Conservation (phyloP, 1,140 invertebrate genomes). For the Laupala kohalensis region DNA sequence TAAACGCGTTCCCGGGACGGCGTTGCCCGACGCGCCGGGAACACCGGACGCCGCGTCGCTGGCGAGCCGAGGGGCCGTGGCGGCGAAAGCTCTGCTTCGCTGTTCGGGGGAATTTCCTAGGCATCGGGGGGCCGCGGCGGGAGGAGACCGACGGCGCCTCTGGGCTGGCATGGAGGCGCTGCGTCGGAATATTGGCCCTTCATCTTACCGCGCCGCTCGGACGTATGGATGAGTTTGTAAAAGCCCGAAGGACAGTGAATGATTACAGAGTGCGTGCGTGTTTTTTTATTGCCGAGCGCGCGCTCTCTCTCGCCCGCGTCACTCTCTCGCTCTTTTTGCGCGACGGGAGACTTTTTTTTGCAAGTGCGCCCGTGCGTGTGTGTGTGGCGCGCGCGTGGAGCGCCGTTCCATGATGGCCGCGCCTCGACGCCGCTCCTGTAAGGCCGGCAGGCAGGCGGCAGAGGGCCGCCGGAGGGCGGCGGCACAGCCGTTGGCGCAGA, state of each 20-base stretch:
- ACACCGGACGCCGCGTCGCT: too few species aligned
- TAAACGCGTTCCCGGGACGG: background rate
- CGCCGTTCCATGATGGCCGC: conserved; percentile 3
- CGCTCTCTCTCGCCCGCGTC: background rate
- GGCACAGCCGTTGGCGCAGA: background rate
- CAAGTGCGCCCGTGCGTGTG: too few species aligned
- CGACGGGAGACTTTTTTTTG: background rate
- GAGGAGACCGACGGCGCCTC: too few species aligned
- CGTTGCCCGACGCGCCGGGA: background rate
- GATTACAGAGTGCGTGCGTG: background rate
- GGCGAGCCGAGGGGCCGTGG: too few species aligned
- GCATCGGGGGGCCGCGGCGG: too few species aligned
- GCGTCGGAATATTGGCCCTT: too few species aligned
- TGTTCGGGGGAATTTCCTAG: too few species aligned
- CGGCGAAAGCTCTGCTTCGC: too few species aligned
- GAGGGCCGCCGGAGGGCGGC: background rate
- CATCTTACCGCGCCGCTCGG: too few species aligned
- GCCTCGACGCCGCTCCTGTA: background rate
- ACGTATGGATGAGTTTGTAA: background rate
- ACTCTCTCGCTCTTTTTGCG: background rate
- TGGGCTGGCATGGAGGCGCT: too few species aligned
- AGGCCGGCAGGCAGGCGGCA: background rate
- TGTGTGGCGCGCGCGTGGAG: too few species aligned
- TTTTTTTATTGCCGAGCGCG: background rate
- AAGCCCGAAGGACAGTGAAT: conserved; percentile 4